phyloP scores from a whole-genome alignment of 2,888 invertebrate genomes.

The Oscheius sp. region DNA sequence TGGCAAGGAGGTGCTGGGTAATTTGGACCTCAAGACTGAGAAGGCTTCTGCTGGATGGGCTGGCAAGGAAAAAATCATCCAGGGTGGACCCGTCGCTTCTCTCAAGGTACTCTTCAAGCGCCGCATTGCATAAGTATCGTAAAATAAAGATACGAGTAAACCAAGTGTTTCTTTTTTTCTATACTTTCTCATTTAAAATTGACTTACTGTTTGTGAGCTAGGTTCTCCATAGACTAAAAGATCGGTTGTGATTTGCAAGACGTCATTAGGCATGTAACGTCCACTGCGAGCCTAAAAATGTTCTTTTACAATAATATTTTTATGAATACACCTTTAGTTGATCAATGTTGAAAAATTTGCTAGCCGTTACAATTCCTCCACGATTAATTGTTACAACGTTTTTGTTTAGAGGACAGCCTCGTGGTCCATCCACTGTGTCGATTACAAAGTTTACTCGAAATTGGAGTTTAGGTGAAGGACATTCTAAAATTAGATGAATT shows the following conservation, averaged over 20 bases:
- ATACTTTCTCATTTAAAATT: not conserved
- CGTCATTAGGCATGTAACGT: constrained; percentile 51
- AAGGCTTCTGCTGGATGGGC: constrained; percentile 58
- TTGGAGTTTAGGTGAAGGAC: constrained; percentile 21
- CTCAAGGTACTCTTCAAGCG: constrained; percentile 50
- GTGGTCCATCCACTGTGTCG: constrained; percentile 61
- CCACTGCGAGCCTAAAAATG: constrained; percentile 36
- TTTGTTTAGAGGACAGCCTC: constrained; percentile 61
- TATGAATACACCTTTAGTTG: constrained; percentile 54
- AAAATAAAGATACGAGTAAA: no score
- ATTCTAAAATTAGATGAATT: not conserved
- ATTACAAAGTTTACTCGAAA: constrained; percentile 63
- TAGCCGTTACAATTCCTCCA: constrained; percentile 64
- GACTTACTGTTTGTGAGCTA: constrained; percentile 4
- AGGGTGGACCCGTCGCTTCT: constrained; percentile 39
- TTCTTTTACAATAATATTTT: not conserved
- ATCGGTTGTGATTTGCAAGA: constrained; percentile 49
- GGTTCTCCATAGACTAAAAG: constrained; percentile 57
- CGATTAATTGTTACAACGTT: constrained; percentile 64
- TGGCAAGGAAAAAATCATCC: constrained; percentile 58
- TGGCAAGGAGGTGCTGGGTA: constrained; percentile 58
- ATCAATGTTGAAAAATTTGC: constrained; percentile 62
- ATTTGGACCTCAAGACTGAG: constrained; percentile 55
- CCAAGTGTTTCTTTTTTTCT: not conserved
- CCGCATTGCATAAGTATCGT: constrained; percentile 1